Base-by-base conservation (phyloP, 53 echinoderm and acorn worm genomes). In the Pentamera pediparva region DNA sequence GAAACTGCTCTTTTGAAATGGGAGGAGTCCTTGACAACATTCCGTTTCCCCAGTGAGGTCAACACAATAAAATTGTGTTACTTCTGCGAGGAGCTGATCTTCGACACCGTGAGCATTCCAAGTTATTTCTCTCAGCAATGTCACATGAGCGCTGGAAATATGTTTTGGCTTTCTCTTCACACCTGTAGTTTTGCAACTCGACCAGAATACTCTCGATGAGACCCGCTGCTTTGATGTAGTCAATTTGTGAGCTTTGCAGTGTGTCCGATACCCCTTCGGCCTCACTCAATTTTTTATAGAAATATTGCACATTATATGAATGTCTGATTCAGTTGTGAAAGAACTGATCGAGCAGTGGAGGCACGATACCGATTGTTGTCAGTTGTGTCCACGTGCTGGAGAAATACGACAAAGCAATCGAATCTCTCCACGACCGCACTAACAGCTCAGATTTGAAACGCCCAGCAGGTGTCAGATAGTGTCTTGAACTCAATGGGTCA, bases 91-190 rank as follows among this genome's bases (percentile, higher is more conserved):
- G n/a, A 33, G 35, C 56, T 22, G 11, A 22, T 22, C 56, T 33
- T 3, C 11, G 61, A 5, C 35, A 61, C n/a, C n/a, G n/a, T n/a
- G n/a, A n/a, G 18, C 61, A 61, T 61, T 61, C 18, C 20, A 61
- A 19, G 61, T 61, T 61, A n/a, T 61, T 61, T 19, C 35, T 61
- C 13, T 61, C 4, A 61, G 61, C 61, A 61, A 61, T 65, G 47
- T 27, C 62, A 59, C 76, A 81, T 49, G 60, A 69, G 79, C 85
- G 51, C 57, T 76, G 88, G 79, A 80, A 79, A 82, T 48, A 52
- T 37, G 56, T 78, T 87, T 62, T 78, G 81, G 76, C 32, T 5
- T 57, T 65, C 67, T 61, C 33, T 34, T 61, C 61, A 61, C 61
- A 61, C 20, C 7, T 61, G 34, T 61, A 61, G 3, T 11, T 61